Conservation (phyloP, 2,888 invertebrate genomes). For the Zhuqinia jingwanae region DNA sequence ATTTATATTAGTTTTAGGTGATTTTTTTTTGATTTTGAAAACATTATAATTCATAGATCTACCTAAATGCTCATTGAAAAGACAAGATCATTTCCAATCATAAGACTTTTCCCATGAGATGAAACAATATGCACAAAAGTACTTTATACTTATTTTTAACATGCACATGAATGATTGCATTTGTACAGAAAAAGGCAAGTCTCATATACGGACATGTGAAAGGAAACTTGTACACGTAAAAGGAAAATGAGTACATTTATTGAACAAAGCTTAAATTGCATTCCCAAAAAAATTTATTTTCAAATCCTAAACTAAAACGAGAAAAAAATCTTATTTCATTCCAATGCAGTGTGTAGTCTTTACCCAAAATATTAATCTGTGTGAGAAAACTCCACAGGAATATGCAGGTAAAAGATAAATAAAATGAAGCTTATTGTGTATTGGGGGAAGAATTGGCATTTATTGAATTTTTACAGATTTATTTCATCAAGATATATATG, state of each 20-base stretch:
- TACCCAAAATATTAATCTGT: not conserved
- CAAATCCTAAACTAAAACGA: not conserved
- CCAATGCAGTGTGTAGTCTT: not conserved
- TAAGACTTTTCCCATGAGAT: no score
- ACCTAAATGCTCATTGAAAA: no score
- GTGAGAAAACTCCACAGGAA: not conserved
- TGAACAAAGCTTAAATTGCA: slow-evolving; percentile 1
- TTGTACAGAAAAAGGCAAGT: no score
- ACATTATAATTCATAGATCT: not conserved
- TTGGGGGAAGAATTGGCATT: slow-evolving; percentile 47
- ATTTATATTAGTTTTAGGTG: no score
- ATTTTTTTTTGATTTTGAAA: no score
- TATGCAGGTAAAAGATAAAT: not conserved
- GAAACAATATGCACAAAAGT: no score
- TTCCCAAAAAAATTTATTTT: not conserved
- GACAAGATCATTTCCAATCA: no score
- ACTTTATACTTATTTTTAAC: no score
- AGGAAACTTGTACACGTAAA: no score
- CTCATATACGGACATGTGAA: no score
- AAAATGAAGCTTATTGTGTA: slow-evolving; percentile 7
- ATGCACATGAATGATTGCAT: no score
- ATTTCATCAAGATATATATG: slow-evolving; percentile 60
- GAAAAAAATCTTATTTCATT: not conserved
- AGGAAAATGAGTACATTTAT: not conserved
- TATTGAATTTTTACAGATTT: slow-evolving; percentile 70